Evolutionary conservation across 1,140 invertebrate genomes (phyloP), one percentile per base, ranked within the genome.

Genomic region (Linepithema humile): DNA sequence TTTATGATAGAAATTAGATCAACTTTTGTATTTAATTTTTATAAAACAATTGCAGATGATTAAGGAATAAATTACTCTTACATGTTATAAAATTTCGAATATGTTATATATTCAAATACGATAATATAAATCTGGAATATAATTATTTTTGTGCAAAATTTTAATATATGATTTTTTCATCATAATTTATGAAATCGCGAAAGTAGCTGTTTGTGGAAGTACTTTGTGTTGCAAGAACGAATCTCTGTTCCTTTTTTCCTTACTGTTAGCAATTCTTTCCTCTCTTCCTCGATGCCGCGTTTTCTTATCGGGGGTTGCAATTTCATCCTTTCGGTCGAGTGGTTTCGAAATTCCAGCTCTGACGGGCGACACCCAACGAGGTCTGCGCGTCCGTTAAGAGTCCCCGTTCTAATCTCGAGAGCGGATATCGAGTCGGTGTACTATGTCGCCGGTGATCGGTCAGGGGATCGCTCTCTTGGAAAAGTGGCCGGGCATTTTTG

Each of bases 291-390:
- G 20, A 35, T 50, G 23, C 53, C 59, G 77, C 62, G 29, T 26
- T 40, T 40, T 20, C 69, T 85, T 85, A 83, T 69, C 59, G 12
- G 35, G 6, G 38, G 59, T 82, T 85, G 88, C 88, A 89, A 90
- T 90, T 87, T 90, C 82, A 83, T 89, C 85, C 87, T 89, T 87
- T 89, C 80, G 67, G 78, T 77, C 85, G 88, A 89, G 88, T 82
- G 88, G 70, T 85, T 88, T 88, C 70, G 72, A 85, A 88, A 88
- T 88, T 88, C 86, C 87, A 88, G 75, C 70, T 85, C 72, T 55
- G 85, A 85, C 75, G 69, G 74, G 55, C 70, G 87, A 88, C 83
- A 62, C 57, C 74, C 86, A 87, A 84, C 85, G 82, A 88, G 55
- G 74, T 70, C 85, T 83, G 57, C 78, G 67, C 67, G 85, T 50